Percentiles rank a stretch among this genome's conserved stretches.
Evolutionary conservation across 2,888 invertebrate species (phyloP).

Genomic region (Drosophila formosana): DNA sequence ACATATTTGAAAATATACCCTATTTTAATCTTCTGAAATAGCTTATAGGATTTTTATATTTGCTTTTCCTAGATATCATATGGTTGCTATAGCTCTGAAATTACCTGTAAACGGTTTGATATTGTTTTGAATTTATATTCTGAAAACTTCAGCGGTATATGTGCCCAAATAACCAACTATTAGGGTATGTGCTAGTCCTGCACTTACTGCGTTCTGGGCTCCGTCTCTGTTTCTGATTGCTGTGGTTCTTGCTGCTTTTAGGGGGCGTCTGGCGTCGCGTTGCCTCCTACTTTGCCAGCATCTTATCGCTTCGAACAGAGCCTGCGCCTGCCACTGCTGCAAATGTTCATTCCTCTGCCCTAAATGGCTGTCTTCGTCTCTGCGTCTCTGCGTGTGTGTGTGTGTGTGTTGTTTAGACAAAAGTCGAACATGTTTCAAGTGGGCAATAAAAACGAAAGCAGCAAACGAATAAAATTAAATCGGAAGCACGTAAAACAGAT

Average conservation of each 20-base stretch:
- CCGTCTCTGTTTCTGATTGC: not conserved
- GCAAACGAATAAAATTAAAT: slow-evolving; percentile 57
- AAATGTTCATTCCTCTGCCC: slow-evolving; percentile 62
- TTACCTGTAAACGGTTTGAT: too few species aligned
- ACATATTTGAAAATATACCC: too few species aligned
- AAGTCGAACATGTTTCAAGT: slow-evolving; percentile 67
- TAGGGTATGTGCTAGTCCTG: slow-evolving; percentile 13
- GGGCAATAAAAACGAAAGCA: slow-evolving; percentile 75
- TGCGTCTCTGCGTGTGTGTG: too few species aligned
- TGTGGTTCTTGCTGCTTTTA: slow-evolving; percentile 10
- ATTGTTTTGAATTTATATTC: not conserved
- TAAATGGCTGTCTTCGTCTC: slow-evolving; percentile 57
- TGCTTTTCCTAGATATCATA: not conserved
- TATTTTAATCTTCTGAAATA: too few species aligned
- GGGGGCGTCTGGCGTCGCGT: slow-evolving; percentile 46
- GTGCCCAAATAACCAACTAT: not conserved
- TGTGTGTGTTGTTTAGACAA: slow-evolving; percentile 59
- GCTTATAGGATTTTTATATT: not conserved
- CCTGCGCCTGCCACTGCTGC: slow-evolving; percentile 53
- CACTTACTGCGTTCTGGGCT: not conserved
- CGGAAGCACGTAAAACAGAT: slow-evolving; percentile 74
- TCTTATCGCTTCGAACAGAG: slow-evolving; percentile 36
- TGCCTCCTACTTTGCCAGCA: slow-evolving; percentile 54
- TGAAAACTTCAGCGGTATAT: not conserved
- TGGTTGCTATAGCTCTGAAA: too few species aligned